Conservation (phyloP, 1,140 invertebrate genomes). For the Formica exsecta region DNA sequence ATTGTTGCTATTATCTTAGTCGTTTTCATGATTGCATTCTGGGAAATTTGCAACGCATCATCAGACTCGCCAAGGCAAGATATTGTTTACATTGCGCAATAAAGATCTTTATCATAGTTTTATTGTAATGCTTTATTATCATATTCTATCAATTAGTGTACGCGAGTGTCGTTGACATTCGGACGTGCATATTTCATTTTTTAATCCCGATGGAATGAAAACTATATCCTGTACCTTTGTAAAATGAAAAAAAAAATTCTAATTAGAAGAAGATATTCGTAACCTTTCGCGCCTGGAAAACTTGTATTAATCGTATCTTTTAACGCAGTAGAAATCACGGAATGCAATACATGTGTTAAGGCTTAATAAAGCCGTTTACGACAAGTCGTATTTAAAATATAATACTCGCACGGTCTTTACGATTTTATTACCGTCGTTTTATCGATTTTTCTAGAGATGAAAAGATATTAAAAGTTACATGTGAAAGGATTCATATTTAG, state of each 20-base stretch:
- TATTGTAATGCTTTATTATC: neutral
- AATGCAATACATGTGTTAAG: neutral
- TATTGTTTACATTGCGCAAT: neutral
- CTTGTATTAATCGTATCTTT: neutral
- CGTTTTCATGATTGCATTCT: neutral
- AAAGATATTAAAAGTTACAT: neutral
- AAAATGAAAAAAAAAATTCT: slow-evolving; percentile 28
- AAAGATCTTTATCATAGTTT: slow-evolving; percentile 11
- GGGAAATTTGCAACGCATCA: slow-evolving; percentile 4
- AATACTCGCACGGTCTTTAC: neutral
- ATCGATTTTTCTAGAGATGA: neutral
- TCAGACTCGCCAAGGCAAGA: neutral
- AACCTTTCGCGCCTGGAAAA: neutral
- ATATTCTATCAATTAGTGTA: neutral
- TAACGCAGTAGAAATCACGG: neutral
- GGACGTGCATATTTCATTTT: neutral
- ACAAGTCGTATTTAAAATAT: slow-evolving; percentile 18
- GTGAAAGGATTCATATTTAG: slow-evolving; percentile 34
- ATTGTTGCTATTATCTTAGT: slow-evolving; percentile 33
- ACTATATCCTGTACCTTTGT: neutral
- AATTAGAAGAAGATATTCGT: neutral
- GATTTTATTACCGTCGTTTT: slow-evolving; percentile 42
- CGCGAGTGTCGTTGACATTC: neutral
- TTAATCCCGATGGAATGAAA: neutral
- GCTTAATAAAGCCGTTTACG: neutral